These are phyloP conservation scores for Zaprionus camerounensis DNA, from an alignment of 1,140 invertebrate genomes.

Conservation along the genomic window DNA sequence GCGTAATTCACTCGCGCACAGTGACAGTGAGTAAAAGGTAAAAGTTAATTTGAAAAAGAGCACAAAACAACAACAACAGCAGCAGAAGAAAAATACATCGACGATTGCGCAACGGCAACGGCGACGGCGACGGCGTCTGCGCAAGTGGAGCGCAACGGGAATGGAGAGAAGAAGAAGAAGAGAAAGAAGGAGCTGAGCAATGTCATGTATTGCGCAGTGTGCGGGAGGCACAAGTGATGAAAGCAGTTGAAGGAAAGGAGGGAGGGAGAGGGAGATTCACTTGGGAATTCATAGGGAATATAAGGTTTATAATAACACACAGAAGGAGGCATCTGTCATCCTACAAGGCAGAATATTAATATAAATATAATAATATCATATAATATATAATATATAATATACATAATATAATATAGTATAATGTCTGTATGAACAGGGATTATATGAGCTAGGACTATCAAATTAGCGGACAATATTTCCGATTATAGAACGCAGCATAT, in stretches of 20 bases:
- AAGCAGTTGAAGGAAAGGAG: too few relatives aligned
- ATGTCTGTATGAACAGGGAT: too few relatives aligned
- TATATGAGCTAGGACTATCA: too few relatives aligned
- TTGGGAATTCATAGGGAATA: too few relatives aligned
- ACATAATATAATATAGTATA: too few relatives aligned
- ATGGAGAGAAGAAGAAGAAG: constrained; percentile 1
- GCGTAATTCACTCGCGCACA: constrained; percentile 11
- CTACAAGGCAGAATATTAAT: too few relatives aligned
- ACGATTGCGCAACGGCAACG: constrained; percentile 69
- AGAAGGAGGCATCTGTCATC: too few relatives aligned
- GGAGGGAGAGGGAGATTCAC: neutral
- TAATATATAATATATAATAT: too few relatives aligned
- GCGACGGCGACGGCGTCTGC: constrained; percentile 51
- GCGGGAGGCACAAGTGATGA: neutral
- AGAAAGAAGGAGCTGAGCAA: constrained; percentile 37
- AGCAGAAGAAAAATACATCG: constrained; percentile 19
- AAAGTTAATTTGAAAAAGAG: constrained; percentile 72
- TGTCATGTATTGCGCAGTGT: constrained; percentile 57
- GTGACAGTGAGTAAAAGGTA: constrained; percentile 63
- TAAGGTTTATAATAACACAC: too few relatives aligned
- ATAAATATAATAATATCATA: too few relatives aligned
- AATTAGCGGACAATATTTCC: too few relatives aligned
- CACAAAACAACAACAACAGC: constrained; percentile 26
- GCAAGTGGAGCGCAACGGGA: constrained; percentile 57
- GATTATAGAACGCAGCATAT: too few relatives aligned